Conservation (phyloP, 2,113 vertebrate genomes). For the Leptobrachium leishanense region DNA sequence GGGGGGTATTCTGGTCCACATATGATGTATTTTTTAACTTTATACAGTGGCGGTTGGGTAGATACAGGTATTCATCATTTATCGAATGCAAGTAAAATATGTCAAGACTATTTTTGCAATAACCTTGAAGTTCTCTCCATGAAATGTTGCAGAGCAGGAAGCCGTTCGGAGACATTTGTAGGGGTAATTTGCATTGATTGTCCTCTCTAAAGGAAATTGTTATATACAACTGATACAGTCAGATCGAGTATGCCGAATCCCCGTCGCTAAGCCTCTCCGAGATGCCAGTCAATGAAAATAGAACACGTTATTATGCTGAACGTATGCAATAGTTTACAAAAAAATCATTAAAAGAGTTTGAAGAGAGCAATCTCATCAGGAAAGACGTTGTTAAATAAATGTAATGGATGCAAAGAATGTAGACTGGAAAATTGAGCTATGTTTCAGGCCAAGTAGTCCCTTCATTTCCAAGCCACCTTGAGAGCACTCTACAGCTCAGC, state of each 20-base stretch:
- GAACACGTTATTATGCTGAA: constrained; percentile 21
- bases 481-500: too few relatives aligned
- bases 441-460: too few relatives aligned
- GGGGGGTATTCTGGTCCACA: too few relatives aligned
- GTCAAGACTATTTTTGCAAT: too few relatives aligned
- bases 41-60: too few relatives aligned
- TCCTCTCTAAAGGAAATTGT: neutral
- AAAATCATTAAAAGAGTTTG: constrained; percentile 10
- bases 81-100: too few relatives aligned
- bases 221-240: neutral
- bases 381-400: neutral
- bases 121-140: too few relatives aligned
- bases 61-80: too few relatives aligned
- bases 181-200: constrained; percentile 12
- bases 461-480: too few relatives aligned
- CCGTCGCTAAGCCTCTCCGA: neutral
- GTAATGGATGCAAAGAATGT: too few relatives aligned
- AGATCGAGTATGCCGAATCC: neutral
- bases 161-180: neutral
- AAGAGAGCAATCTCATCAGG: constrained; percentile 11
- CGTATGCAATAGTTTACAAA: neutral
- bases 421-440: too few relatives aligned
- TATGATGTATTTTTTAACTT: too few relatives aligned
- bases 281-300: neutral
- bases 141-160: neutral